Conservation (phyloP, 1,140 invertebrate genomes). For the Saxidomus purpurata region DNA sequence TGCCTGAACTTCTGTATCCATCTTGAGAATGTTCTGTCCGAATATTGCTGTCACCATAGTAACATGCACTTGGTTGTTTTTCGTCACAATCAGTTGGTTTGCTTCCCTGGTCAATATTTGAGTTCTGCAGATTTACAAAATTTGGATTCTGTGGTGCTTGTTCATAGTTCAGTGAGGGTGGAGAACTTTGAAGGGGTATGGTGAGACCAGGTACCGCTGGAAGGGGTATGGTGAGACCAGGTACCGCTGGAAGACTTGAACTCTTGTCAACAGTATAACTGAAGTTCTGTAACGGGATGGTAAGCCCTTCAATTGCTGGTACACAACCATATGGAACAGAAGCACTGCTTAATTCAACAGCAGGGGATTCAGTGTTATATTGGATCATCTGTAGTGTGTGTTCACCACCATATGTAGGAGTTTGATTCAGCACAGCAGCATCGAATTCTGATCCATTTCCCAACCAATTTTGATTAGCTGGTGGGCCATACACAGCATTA, state of each 20-base stretch:
- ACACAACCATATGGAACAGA: too few relatives aligned
- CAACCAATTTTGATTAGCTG: background rate
- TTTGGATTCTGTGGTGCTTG: background rate
- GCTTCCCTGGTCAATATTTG: too few relatives aligned
- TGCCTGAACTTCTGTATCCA: constrained; percentile 1
- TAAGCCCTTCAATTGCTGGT: background rate
- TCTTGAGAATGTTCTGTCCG: background rate
- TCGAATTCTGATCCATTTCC: background rate
- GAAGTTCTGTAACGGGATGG: background rate
- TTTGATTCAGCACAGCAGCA: background rate
- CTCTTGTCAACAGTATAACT: background rate
- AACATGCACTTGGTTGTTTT: background rate
- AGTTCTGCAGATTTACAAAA: background rate
- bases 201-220: background rate
- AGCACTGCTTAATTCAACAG: background rate
- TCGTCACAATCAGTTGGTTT: background rate
- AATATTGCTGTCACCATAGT: background rate
- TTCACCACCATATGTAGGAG: background rate
- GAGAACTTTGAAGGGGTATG: background rate
- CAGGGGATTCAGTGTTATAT: too few relatives aligned
- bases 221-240: background rate
- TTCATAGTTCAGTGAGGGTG: background rate
- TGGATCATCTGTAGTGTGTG: background rate
- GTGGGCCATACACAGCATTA: background rate
- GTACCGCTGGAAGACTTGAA: background rate